Percentiles rank a stretch among this genome's conserved stretches.
Conservation (phyloP, 1,140 invertebrate species). For the Zaprionus ghesquierei region DNA sequence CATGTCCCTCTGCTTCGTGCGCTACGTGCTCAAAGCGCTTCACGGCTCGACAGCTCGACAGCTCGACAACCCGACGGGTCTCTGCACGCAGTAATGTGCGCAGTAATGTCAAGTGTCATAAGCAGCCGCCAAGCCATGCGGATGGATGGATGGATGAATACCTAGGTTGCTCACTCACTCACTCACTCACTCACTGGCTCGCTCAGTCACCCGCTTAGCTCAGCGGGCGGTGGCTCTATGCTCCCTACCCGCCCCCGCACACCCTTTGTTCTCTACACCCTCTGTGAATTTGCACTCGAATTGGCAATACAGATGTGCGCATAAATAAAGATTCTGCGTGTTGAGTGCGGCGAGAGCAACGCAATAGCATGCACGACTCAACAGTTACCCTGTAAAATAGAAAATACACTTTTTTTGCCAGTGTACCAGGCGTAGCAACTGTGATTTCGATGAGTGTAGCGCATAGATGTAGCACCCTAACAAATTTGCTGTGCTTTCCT, state of each 20-base stretch:
- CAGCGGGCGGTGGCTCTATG: too few relatives aligned
- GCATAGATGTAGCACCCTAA: too few relatives aligned
- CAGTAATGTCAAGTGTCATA: slow-evolving; percentile 41
- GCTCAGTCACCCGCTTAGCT: background rate
- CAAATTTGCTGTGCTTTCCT: too few relatives aligned
- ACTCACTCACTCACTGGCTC: background rate
- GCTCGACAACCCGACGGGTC: background rate
- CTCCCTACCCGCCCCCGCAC: too few relatives aligned
- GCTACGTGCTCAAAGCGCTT: slow-evolving; percentile 25
- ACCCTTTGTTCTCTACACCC: background rate
- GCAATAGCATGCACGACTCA: background rate
- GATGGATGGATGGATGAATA: background rate
- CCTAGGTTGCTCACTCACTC: background rate
- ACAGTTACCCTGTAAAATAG: slow-evolving; percentile 12
- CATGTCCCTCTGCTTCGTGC: too few relatives aligned
- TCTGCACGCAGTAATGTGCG: slow-evolving; percentile 30
- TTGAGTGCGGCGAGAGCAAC: slow-evolving; percentile 1
- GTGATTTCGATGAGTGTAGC: too few relatives aligned
- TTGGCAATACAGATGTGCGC: slow-evolving; percentile 11
- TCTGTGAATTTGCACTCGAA: slow-evolving; percentile 39
- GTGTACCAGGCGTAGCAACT: background rate
- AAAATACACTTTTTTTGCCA: background rate
- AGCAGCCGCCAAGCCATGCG: slow-evolving; percentile 14
- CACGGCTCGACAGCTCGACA: background rate
- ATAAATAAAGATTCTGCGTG: background rate